Conservation (phyloP, 1,140 invertebrate genomes). For the Parapsyche elsis region DNA sequence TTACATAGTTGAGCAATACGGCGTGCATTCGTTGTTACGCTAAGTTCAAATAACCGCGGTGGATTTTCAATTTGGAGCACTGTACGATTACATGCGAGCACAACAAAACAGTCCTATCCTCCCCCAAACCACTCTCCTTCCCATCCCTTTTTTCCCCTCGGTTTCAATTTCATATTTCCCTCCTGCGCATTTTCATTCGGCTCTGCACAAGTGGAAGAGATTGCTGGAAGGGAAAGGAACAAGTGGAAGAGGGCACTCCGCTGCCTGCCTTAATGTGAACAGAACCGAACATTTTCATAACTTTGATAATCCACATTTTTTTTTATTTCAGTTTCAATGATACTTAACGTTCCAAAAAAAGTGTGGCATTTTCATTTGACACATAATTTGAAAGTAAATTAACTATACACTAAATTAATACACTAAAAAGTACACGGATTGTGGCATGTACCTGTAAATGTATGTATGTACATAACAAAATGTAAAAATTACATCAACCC, state of each 20-base stretch:
- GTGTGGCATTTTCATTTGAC: no score
- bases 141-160: neutral
- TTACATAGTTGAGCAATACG: neutral
- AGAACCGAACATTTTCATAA: slow-evolving; percentile 7
- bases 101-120: slow-evolving; percentile 2
- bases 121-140: neutral
- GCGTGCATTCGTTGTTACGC: slow-evolving; percentile 49
- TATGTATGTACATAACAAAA: neutral
- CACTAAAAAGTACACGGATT: no score
- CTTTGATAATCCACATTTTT: neutral
- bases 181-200: slow-evolving; percentile 30
- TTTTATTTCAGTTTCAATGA: neutral
- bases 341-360: neutral
- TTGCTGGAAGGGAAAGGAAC: slow-evolving; percentile 3
- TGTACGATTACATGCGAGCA: slow-evolving; percentile 45
- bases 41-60: slow-evolving; percentile 52
- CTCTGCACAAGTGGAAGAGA: slow-evolving; percentile 15
- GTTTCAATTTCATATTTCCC: slow-evolving; percentile 49
- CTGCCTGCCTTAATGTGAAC: neutral
- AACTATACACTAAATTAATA: no score
- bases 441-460: no score
- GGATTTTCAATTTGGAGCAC: slow-evolving; percentile 54
- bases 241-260: neutral
- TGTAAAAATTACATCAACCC: no score
- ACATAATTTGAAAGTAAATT: no score